Conservation (phyloP, 2,888 invertebrate genomes). For the Torymus texanus region DNA sequence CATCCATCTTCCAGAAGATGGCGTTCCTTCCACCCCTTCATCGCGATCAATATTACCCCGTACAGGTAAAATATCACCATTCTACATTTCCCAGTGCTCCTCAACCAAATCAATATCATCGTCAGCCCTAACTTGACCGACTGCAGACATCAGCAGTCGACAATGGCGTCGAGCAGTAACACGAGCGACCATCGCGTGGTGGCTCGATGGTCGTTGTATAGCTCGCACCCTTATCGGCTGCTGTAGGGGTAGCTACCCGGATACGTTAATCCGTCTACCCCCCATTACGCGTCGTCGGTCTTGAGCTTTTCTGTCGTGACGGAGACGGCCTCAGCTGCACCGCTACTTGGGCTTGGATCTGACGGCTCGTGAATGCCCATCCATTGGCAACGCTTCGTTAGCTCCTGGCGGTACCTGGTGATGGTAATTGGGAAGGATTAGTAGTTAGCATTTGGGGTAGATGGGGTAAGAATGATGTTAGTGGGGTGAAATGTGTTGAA, state of each 20-base stretch:
- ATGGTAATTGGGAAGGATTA: background rate
- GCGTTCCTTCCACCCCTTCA: background rate
- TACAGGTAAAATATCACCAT: background rate
- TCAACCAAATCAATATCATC: background rate
- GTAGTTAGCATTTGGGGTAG: background rate
- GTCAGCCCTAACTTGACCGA: too few species aligned
- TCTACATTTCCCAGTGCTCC: background rate
- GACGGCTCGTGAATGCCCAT: constrained; percentile 76
- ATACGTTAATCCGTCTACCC: background rate
- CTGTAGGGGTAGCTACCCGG: background rate
- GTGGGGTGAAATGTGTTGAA: background rate
- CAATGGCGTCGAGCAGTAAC: background rate
- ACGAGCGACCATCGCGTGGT: constrained; percentile 59
- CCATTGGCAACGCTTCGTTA: constrained; percentile 89
- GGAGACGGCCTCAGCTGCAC: constrained; percentile 62
- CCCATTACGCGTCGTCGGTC: constrained; percentile 68
- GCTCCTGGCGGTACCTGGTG: constrained; percentile 80
- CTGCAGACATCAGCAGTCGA: constrained; percentile 23
- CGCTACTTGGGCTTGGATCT: constrained; percentile 48
- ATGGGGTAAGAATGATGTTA: background rate
- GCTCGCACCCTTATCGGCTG: constrained; percentile 47
- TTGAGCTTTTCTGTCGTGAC: constrained; percentile 70
- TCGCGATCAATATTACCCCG: background rate
- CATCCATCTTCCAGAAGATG: background rate
- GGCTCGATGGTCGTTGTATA: constrained; percentile 57